Conservation (phyloP, 2,113 vertebrate genomes). For the Eurypyga helias region DNA sequence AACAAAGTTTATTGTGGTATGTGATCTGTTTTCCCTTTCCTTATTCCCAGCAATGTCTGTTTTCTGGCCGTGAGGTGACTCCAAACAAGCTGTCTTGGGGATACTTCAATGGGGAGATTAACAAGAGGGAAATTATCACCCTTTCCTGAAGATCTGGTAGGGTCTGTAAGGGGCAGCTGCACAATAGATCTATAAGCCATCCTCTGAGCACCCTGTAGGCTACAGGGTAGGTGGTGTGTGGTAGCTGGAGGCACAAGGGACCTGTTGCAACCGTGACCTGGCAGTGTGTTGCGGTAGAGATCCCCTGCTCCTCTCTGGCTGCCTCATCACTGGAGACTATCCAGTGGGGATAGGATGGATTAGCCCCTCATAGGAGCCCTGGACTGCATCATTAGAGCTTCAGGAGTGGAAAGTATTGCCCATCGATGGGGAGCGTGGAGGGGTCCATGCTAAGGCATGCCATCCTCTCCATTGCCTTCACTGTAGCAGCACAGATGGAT, state of each 20-base stretch:
- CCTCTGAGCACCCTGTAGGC: neutral
- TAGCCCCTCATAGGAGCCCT: neutral
- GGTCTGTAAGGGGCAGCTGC: neutral
- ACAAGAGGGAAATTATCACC: neutral
- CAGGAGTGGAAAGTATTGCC: neutral
- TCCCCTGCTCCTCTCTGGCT: neutral
- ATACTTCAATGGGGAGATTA: neutral
- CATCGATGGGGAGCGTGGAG: too few relatives aligned
- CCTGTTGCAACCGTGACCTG: neutral
- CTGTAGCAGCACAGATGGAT: neutral
- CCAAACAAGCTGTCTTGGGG: neutral
- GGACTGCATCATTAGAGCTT: neutral
- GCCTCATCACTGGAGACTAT: neutral
- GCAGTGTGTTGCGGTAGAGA: neutral
- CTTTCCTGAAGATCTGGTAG: neutral
- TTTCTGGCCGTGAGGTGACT: neutral
- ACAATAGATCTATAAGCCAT: neutral
- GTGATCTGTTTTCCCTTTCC: neutral
- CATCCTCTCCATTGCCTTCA: fast-evolving
- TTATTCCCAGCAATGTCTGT: neutral
- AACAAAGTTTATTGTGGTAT: neutral
- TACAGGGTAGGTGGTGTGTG: neutral
- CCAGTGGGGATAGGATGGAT: neutral
- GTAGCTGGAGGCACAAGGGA: neutral
- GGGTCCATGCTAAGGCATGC: fast-evolving